Base-by-base conservation (phyloP, 2,888 invertebrate species). In the Strigamia crassipes region DNA sequence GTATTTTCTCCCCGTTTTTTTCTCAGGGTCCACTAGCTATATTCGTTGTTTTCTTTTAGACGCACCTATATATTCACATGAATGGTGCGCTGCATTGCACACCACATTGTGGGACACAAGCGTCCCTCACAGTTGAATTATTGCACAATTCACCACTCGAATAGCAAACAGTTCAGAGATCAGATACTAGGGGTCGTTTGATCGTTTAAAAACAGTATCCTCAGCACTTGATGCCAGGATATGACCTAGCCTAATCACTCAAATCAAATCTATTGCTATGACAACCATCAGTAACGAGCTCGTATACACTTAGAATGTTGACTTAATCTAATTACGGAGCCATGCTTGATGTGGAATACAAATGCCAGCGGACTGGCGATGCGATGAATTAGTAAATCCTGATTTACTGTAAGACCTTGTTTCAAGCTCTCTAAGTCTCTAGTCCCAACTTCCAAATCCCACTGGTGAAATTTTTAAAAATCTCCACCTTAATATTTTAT, bases 191-290 rank as follows among this genome's bases (percentile, higher is more conserved):
- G 27, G 66, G 66, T 66, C 66, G 23, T 66, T 66, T 66, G 66
- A 66, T 66, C 66, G 66, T 27, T 66, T 66, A 66, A 66, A 66
- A 66, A 66, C 66, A 66, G 66, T 66, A 66, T 23, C 66, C 66
- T 66, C 66, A 66, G 66, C 66, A 66, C 66, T 66, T 27, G 66
- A 66, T 66, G 66, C 27, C 27, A 66, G 66, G 66, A 66, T 66
- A 66, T 66, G 66, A 66, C 66, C 66, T 31, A 66, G 66, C 27
- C 66, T 66, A 66, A 66, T 66, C 66, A 66, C 66, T 66, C 27
- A 66, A 66, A 66, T 66, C 66, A 66, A 66, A 66, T 66, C 66
- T 66, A 66, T 27, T 66, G 66, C 66, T 23, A 66, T 66, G 66
- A 66, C 66, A 66, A 66, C 66, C 66, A 27, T 66, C 66, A 27